A percentile compares a stretch with the other conserved stretches of the same genome.
These are phyloP conservation scores for Popillia japonica DNA, from an alignment of 1,140 invertebrate species.

Conservation along the genomic window DNA sequence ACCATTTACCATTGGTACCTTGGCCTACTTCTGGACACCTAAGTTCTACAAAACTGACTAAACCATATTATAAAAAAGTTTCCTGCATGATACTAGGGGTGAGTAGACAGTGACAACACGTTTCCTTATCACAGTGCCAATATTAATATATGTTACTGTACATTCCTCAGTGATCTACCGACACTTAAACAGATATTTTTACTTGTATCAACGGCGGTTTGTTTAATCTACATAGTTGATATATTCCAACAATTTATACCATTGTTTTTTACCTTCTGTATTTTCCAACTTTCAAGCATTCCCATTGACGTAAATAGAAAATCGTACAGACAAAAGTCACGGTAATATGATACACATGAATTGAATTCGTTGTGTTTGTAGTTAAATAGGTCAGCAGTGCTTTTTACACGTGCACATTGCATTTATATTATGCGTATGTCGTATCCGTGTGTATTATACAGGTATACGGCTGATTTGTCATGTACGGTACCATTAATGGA, in stretches of 20 bases:
- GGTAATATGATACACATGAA: conserved; percentile 29
- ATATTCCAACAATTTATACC: background rate
- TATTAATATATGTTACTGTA: no score
- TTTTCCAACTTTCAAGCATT: conserved; percentile 17
- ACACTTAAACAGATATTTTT: background rate
- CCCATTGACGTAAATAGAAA: conserved; percentile 16
- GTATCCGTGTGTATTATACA: no score
- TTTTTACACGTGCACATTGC: conserved; percentile 9
- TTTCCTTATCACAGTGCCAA: no score
- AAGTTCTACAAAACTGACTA: no score
- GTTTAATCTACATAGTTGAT: background rate
- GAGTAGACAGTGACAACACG: no score
- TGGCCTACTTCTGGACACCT: no score
- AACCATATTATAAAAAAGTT: no score
- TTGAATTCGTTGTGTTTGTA: conserved; percentile 7
- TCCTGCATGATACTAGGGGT: no score
- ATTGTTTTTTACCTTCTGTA: conserved; percentile 22
- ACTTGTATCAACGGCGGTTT: background rate
- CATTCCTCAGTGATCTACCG: no score
- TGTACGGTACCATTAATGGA: no score
- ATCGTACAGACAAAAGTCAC: conserved; percentile 14
- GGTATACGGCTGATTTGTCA: no score
- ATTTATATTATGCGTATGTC: conserved; percentile 5
- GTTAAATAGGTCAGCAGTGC: conserved; percentile 1
- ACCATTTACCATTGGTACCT: no score